phyloP scores from a whole-genome alignment of 2,113 vertebrate species.

The Chrysemys picta region DNA sequence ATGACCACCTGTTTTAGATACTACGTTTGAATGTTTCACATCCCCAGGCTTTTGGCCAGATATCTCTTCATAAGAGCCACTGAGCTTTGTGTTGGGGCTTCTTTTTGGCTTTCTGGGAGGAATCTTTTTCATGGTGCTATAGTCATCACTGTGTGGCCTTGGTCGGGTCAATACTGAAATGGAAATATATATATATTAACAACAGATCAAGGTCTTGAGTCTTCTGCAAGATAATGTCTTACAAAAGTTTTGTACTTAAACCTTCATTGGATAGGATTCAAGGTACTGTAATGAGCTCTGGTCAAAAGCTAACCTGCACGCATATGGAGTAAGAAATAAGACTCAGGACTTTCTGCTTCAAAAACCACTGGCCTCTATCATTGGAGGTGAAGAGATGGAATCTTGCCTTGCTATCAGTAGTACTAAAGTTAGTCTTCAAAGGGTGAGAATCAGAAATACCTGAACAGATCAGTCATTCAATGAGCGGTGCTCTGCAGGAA shows the following conservation, averaged over 20 bases:
- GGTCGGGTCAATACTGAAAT: slow-evolving; percentile 87
- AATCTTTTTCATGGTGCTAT: slow-evolving; percentile 95
- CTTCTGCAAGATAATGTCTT: background rate
- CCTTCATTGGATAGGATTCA: background rate
- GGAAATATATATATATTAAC: slow-evolving; percentile 26
- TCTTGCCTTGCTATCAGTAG: background rate
- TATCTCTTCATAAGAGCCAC: slow-evolving; percentile 95
- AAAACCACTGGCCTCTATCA: background rate
- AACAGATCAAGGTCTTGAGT: background rate
- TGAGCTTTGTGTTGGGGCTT: slow-evolving; percentile 94
- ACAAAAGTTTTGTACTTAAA: background rate
- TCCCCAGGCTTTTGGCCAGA: slow-evolving; percentile 84
- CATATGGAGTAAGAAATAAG: background rate
- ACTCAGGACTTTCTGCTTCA: background rate
- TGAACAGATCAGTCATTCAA: background rate
- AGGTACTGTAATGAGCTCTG: background rate
- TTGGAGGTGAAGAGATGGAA: background rate
- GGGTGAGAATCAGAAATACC: background rate
- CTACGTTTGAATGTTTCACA: slow-evolving; percentile 73
- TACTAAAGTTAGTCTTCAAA: background rate
- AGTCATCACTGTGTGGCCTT: slow-evolving; percentile 96
- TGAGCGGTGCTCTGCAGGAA: background rate
- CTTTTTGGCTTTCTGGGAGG: slow-evolving; percentile 96
- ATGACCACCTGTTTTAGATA: slow-evolving; percentile 72
- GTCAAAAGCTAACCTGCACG: background rate